Percentiles rank a stretch among this genome's conserved stretches.
Conservation (phyloP, 2,888 invertebrate genomes). For the Bellardia pandia region DNA sequence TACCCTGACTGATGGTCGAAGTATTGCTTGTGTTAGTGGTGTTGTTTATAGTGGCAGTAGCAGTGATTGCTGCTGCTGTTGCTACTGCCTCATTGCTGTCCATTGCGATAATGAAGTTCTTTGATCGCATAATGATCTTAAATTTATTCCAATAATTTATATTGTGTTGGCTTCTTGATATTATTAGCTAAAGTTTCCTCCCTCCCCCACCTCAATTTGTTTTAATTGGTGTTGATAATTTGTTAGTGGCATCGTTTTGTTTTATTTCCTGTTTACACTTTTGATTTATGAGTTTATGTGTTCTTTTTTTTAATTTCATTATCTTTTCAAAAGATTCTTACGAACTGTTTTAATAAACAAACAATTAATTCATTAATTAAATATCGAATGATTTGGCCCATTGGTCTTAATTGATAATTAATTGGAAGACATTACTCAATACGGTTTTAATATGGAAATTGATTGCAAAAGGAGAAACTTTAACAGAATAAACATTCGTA, state of each 20-base stretch:
- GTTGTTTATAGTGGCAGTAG: conserved; percentile 9
- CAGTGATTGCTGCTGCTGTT: conserved; percentile 14
- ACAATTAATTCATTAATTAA: conserved; percentile 75
- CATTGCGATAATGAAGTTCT: conserved; percentile 10
- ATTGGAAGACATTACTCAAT: conserved; percentile 34
- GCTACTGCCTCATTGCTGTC: neutral
- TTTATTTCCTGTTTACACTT: conserved; percentile 75
- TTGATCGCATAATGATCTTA: conserved; percentile 21
- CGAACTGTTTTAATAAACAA: conserved; percentile 73
- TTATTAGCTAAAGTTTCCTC: conserved; percentile 22
- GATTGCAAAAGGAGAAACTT: conserved; percentile 1
- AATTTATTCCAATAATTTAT: conserved; percentile 13
- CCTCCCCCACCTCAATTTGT: neutral
- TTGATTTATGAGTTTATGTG: conserved; percentile 74
- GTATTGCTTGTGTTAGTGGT: neutral
- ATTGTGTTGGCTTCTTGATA: neutral
- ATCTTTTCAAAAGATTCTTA: conserved; percentile 64
- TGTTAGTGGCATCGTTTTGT: conserved; percentile 49
- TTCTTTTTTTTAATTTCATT: neutral
- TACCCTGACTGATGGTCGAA: conserved; percentile 7
- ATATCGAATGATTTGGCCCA: conserved; percentile 65
- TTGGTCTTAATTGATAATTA: conserved; percentile 59
- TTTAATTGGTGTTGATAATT: conserved; percentile 34
- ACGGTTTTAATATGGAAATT: neutral
- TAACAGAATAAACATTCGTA: conserved; percentile 15